Base-by-base conservation (phyloP, 1,140 invertebrate genomes). In the Aphaenogaster rudis region DNA sequence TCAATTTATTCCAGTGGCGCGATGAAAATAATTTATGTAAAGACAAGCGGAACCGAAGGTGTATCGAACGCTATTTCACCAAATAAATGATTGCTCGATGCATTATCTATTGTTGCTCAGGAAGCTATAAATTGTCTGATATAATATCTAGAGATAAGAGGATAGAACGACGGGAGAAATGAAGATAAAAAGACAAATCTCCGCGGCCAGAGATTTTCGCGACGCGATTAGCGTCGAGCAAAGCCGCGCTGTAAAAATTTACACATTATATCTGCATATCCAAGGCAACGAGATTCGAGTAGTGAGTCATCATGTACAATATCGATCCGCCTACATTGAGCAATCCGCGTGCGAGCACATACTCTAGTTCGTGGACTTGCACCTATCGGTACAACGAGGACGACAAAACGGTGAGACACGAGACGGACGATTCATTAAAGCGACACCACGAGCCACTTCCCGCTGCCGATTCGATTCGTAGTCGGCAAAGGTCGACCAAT, bases 401-500 rank as follows among this genome's bases (percentile, higher is more conserved):
- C n/a, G 63, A 78, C 39, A 54, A 57, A 48, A 59, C 36, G 50
- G 36, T 3, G 48, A 59, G 42, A 79, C 48, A 39, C 78, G 64
- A 42, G 39, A 71, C 33, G 78, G 36, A 81, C 84, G 50, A 89
- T 90, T 90, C 59, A 69, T 87, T 90, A 78, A 89, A 39, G 59
- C 72, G 66, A 66, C 48, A 50, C 45, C 39, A 63, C 69, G 54
- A 50, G 76, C 45, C 59, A 64, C 88, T 88, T 59, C 88, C 86
- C 54, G 82, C 77, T 77, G 74, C 86, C 63, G 79, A 87, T 90
- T 84, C 59, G 61, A 33, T 13, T 71, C 77, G 74, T 52, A 59
- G 74, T 28, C 52, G 80, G 17, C 74, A 50, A 90, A 90, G 61
- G 85, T 84, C 88, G 79, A 33, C 48, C 88, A 90, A 90, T 90